A percentile compares a stretch with the other conserved stretches of the same genome.
These are phyloP conservation scores for Solen grandis DNA, from an alignment of 1,140 invertebrate species.

Conservation along the genomic window DNA sequence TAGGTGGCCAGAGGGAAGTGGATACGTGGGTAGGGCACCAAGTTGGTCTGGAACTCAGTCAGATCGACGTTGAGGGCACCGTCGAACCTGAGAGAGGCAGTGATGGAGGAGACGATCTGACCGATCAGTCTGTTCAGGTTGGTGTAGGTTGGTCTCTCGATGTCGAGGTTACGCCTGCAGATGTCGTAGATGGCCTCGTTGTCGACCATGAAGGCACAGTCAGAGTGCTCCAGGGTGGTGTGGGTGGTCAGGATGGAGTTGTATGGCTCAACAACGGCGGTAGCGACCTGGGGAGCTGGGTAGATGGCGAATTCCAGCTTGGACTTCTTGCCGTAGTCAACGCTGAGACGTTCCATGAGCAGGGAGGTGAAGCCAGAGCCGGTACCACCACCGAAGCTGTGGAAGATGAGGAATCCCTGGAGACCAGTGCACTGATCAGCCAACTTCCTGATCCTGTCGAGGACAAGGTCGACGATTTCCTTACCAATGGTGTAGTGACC, in stretches of 20 bases:
- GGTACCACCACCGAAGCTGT: too few species aligned
- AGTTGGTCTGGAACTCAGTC: slow-evolving; percentile 87
- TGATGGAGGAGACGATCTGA: slow-evolving; percentile 87
- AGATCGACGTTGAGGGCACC: slow-evolving; percentile 88
- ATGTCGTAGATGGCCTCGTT: slow-evolving; percentile 79
- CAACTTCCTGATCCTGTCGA: too few species aligned
- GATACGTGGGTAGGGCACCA: slow-evolving; percentile 81
- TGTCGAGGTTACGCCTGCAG: slow-evolving; percentile 85
- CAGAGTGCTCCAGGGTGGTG: slow-evolving; percentile 87
- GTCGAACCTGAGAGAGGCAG: slow-evolving; percentile 85
- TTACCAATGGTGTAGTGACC: slow-evolving; percentile 80
- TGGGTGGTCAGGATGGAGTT: slow-evolving; percentile 81
- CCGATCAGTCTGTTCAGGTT: slow-evolving; percentile 84
- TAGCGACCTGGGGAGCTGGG: slow-evolving; percentile 90
- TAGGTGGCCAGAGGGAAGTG: slow-evolving; percentile 79
- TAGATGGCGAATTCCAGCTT: slow-evolving; percentile 95
- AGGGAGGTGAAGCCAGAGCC: too few species aligned
- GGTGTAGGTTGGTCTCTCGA: slow-evolving; percentile 88
- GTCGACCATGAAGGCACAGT: slow-evolving; percentile 89
- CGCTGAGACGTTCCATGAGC: too few species aligned
- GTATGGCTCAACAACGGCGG: slow-evolving; percentile 80
- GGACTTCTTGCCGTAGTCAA: too few species aligned
- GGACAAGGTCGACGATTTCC: slow-evolving; percentile 74
- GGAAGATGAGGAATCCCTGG: too few species aligned
- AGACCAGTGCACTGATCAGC: slow-evolving; percentile 72